Conservation (phyloP, 2,113 vertebrate species). For the Chunga burmeisteri region DNA sequence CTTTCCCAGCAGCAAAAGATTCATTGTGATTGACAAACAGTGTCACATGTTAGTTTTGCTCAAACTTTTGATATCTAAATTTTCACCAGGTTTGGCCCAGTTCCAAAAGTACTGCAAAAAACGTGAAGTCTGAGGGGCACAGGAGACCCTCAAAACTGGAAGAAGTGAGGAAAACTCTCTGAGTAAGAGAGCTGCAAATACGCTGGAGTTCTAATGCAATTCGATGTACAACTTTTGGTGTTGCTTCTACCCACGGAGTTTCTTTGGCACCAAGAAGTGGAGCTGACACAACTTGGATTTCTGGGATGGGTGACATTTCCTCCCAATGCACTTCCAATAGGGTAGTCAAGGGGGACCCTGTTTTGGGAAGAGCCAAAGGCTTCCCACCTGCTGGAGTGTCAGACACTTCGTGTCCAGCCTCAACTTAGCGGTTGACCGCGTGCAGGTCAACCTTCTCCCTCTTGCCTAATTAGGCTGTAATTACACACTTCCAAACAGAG, state of each 20-base stretch:
- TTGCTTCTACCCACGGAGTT: neutral
- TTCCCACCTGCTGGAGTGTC: fast-evolving
- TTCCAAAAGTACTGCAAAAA: neutral
- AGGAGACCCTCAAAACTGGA: neutral
- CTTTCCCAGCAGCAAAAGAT: neutral
- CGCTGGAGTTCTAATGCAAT: neutral
- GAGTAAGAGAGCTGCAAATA: neutral
- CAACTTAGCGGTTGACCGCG: fast-evolving
- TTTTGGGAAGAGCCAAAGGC: neutral
- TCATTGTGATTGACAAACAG: neutral
- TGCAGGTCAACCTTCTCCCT: neutral
- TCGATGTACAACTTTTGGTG: fast-evolving
- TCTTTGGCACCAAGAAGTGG: neutral
- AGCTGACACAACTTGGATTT: neutral
- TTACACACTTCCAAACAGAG: neutral
- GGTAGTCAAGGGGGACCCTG: neutral
- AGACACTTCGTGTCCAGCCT: neutral
- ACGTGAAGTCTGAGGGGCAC: neutral
- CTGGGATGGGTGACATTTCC: neutral
- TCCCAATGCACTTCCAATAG: neutral
- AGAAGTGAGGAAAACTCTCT: neutral
- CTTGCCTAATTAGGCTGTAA: neutral
- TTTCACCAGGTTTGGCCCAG: neutral
- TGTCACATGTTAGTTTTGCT: neutral
- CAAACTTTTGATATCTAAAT: neutral